These are phyloP conservation scores for Nesometra sesokonis DNA, from an alignment of 35 echinoderm and acorn worm genomes.

Conservation along the genomic window DNA sequence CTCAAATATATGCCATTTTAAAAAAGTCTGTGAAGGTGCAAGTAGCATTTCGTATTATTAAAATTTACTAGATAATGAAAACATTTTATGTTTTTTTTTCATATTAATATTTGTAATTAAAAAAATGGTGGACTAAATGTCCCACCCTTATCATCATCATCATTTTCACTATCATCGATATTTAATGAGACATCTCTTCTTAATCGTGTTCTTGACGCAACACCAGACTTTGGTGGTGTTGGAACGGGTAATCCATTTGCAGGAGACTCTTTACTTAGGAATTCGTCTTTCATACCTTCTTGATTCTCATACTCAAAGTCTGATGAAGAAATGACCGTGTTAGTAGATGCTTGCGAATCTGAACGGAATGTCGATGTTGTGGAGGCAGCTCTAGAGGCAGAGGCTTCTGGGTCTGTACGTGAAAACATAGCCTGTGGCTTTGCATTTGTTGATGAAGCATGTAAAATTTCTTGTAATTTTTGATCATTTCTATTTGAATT, in stretches of 20 bases:
- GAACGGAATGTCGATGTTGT: constrained; percentile 6
- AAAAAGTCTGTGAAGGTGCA: too few relatives aligned
- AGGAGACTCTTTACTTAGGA: background rate
- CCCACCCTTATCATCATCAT: too few relatives aligned
- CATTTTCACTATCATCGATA: too few relatives aligned
- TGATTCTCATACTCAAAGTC: constrained; percentile 50
- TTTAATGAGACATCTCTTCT: too few relatives aligned
- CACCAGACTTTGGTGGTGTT: background rate
- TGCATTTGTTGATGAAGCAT: too few relatives aligned
- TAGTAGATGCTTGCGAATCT: constrained; percentile 28
- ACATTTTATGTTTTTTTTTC: too few relatives aligned
- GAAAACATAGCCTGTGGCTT: background rate
- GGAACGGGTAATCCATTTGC: background rate
- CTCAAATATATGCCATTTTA: too few relatives aligned
- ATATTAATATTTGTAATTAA: too few relatives aligned
- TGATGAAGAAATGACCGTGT: constrained; percentile 33
- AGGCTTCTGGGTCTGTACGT: background rate
- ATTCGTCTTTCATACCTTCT: background rate
- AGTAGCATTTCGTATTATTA: too few relatives aligned
- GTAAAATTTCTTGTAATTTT: too few relatives aligned
- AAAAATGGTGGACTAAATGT: background rate
- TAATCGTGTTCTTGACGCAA: background rate
- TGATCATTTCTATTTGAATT: too few relatives aligned
- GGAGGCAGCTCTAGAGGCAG: constrained; percentile 6
- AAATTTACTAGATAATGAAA: too few relatives aligned